Conservation (phyloP, 2,888 invertebrate genomes). For the Drosophila flavopinicola region DNA sequence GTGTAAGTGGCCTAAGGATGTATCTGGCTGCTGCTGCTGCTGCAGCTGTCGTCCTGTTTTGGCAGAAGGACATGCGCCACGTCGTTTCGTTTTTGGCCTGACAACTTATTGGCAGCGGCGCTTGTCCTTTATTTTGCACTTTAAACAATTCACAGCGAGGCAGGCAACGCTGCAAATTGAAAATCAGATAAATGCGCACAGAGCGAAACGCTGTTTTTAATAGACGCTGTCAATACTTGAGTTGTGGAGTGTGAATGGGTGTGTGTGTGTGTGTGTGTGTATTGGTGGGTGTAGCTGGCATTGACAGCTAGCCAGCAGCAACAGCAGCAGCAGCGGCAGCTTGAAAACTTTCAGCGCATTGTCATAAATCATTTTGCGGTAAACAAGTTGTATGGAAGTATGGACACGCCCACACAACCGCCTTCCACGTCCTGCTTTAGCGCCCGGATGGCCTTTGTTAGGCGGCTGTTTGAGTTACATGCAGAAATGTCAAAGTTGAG, state of each 20-base stretch:
- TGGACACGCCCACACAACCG: slow-evolving; percentile 38
- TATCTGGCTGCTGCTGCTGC: slow-evolving; percentile 16
- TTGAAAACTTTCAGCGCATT: slow-evolving; percentile 64
- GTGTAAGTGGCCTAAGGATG: slow-evolving; percentile 58
- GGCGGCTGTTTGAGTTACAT: slow-evolving; percentile 38
- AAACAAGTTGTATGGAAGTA: slow-evolving; percentile 59
- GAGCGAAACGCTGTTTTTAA: slow-evolving; percentile 31
- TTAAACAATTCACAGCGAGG: slow-evolving; percentile 29
- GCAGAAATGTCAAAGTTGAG: slow-evolving; percentile 62
- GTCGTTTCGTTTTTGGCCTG: slow-evolving; percentile 39
- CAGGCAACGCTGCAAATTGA: slow-evolving; percentile 27
- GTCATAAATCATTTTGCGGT: slow-evolving; percentile 76
- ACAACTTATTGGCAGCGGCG: slow-evolving; percentile 58
- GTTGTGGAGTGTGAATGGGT: slow-evolving; percentile 5
- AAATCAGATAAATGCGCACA: slow-evolving; percentile 29
- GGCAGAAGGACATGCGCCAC: slow-evolving; percentile 41
- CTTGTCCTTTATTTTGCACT: slow-evolving; percentile 15
- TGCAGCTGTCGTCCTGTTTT: slow-evolving; percentile 39
- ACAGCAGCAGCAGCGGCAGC: slow-evolving; percentile 16
- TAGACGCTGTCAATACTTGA: slow-evolving; percentile 49
- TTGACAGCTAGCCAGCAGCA: slow-evolving; percentile 47
- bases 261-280: slow-evolving; percentile 11
- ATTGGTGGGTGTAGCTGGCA: slow-evolving; percentile 28
- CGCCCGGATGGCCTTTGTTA: slow-evolving; percentile 31
- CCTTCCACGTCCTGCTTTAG: not conserved